These are phyloP conservation scores for Conus ventricosus DNA, from an alignment of 1,140 invertebrate genomes.

Conservation along the genomic window DNA sequence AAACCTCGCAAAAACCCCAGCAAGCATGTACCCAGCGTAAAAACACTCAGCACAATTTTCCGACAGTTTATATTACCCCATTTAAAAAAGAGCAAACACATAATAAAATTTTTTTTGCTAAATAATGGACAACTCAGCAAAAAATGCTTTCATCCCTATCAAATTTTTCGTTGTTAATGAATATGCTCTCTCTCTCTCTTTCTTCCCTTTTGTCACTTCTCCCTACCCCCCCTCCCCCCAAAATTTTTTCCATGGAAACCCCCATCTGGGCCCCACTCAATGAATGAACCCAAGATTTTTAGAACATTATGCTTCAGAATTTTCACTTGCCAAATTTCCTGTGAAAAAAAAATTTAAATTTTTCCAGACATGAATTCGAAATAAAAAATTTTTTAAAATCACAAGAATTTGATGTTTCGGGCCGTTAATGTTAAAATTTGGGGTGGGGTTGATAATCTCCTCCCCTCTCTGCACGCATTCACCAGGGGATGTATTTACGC, in stretches of 20 bases:
- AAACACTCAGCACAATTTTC: neutral
- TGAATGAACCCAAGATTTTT: neutral
- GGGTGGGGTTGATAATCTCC: neutral
- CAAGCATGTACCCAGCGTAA: slow-evolving; percentile 23
- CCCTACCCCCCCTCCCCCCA: neutral
- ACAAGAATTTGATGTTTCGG: neutral
- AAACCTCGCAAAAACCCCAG: too few species aligned
- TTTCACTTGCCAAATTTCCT: neutral
- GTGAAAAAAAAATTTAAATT: neutral
- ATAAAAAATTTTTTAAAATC: neutral
- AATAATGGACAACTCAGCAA: too few species aligned
- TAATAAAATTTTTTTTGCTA: too few species aligned
- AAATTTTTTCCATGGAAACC: neutral
- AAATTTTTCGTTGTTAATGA: too few species aligned
- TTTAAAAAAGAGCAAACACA: too few species aligned
- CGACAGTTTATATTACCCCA: too few species aligned
- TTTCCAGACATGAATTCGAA: neutral
- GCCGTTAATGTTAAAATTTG: too few species aligned
- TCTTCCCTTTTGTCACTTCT: slow-evolving; percentile 26
- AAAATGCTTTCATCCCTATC: too few species aligned
- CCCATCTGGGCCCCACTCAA: neutral
- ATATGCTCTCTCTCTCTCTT: slow-evolving; percentile 16
- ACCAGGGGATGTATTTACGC: neutral
- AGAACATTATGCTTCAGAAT: neutral
- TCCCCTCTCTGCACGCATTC: neutral